Conservation (phyloP, 2,797 vertebrate genomes). For the Mormyrus proboscirostris region DNA sequence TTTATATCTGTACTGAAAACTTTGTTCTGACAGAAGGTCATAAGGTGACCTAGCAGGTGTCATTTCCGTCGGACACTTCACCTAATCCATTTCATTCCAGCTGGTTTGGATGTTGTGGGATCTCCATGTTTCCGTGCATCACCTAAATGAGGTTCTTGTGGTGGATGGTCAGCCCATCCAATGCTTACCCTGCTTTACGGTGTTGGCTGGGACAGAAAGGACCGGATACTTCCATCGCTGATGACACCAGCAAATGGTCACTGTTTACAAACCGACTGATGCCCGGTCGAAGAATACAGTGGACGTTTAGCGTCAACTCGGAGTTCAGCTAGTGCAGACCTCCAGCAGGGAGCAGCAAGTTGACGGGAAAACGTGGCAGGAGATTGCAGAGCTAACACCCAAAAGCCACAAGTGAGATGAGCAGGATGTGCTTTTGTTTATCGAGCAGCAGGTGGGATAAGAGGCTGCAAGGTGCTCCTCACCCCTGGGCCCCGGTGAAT, state of each 20-base stretch:
- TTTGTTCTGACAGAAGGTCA: not conserved
- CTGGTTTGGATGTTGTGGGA: not conserved
- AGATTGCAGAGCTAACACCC: not conserved
- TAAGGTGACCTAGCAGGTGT: not conserved
- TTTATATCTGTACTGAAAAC: not conserved
- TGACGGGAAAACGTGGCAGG: not conserved
- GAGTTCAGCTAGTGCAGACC: not conserved
- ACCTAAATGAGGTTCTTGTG: not conserved
- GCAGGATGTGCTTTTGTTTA: constrained; percentile 8
- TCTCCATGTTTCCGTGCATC: not conserved
- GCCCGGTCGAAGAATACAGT: not conserved
- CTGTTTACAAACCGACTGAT: not conserved
- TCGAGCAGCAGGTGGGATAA: constrained; percentile 2
- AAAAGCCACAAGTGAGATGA: not conserved
- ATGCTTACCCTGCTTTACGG: not conserved
- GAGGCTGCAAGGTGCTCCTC: constrained; percentile 17
- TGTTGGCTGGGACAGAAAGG: not conserved
- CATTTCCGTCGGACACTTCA: not conserved
- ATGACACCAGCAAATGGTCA: not conserved
- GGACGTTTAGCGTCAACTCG: not conserved
- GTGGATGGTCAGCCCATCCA: not conserved
- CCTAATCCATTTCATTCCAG: not conserved
- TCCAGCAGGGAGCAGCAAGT: not conserved
- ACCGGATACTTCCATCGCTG: not conserved
- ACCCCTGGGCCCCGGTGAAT: constrained; percentile 5